Evolutionary conservation across 2,888 invertebrate species (phyloP).

Genomic region (Trichacis sp.): DNA sequence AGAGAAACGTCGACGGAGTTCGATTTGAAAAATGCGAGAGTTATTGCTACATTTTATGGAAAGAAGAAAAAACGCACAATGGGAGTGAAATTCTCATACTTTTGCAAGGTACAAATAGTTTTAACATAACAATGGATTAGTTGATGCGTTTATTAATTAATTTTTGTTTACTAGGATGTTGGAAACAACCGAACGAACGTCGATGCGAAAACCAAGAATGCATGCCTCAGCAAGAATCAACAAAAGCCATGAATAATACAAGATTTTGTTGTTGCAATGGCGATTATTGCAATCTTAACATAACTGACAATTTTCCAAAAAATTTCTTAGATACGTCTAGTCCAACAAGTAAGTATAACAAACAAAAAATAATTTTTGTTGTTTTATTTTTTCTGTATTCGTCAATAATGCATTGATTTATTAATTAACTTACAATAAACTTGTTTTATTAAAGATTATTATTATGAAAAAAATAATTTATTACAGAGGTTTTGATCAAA

Average conservation of each 20-base stretch:
- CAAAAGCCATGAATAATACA: constrained; percentile 74
- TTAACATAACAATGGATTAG: not conserved
- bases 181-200: constrained; percentile 68
- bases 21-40: constrained; percentile 65
- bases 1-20: constrained; percentile 53
- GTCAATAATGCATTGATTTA: too few species aligned
- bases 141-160: not conserved
- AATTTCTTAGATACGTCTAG: constrained; percentile 51
- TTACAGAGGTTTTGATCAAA: too few species aligned
- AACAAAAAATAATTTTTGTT: too few species aligned
- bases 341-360: constrained; percentile 49
- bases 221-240: constrained; percentile 72
- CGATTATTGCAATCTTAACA: constrained; percentile 82
- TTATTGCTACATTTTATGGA: constrained; percentile 82
- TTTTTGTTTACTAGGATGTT: constrained; percentile 65
- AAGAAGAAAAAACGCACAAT: constrained; percentile 71
- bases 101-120: constrained; percentile 76
- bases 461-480: too few species aligned
- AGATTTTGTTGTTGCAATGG: constrained; percentile 89
- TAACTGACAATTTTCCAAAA: constrained; percentile 58
- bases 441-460: too few species aligned
- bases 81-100: constrained; percentile 74
- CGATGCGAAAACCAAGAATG: constrained; percentile 71
- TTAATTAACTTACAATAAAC: too few species aligned
- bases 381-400: constrained; percentile 35